Conservation (phyloP, 2,797 vertebrate genomes). For the Hoplostethus mediterraneus region DNA sequence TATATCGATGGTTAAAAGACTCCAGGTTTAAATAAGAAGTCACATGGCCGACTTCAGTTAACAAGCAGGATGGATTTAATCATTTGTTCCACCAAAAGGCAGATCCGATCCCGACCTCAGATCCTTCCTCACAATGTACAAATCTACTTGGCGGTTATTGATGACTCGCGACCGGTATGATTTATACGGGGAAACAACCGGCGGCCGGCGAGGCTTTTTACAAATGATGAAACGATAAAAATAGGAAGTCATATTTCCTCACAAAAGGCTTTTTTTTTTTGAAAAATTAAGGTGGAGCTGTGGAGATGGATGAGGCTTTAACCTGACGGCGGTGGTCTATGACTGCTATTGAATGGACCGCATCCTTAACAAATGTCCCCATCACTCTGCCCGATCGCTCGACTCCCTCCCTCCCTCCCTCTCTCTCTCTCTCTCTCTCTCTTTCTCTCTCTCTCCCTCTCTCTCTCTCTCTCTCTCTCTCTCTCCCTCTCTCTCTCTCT, state of each 20-base stretch:
- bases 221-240: slow-evolving; percentile 76
- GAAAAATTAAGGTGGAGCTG: slow-evolving; percentile 45
- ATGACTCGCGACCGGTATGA: slow-evolving; percentile 46
- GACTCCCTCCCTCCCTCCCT: neutral
- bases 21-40: too few relatives aligned
- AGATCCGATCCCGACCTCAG: too few relatives aligned
- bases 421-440: neutral
- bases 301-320: slow-evolving; percentile 74
- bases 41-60: too few relatives aligned
- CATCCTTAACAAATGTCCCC: slow-evolving; percentile 79
- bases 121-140: too few relatives aligned
- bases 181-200: slow-evolving; percentile 42
- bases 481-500: slow-evolving; percentile 23
- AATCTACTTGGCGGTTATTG: slow-evolving; percentile 29
- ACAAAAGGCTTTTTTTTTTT: slow-evolving; percentile 50
- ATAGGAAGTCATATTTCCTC: slow-evolving; percentile 75
- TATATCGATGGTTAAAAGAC: too few relatives aligned
- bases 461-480: slow-evolving; percentile 8
- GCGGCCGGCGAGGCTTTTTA: slow-evolving; percentile 50
- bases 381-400: slow-evolving; percentile 53
- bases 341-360: slow-evolving; percentile 73
- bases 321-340: slow-evolving; percentile 73
- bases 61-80: too few relatives aligned
- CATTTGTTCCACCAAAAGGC: too few relatives aligned
- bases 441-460: slow-evolving; percentile 58